Base-by-base conservation (phyloP, 2,113 vertebrate genomes). In the Perca flavescens region DNA sequence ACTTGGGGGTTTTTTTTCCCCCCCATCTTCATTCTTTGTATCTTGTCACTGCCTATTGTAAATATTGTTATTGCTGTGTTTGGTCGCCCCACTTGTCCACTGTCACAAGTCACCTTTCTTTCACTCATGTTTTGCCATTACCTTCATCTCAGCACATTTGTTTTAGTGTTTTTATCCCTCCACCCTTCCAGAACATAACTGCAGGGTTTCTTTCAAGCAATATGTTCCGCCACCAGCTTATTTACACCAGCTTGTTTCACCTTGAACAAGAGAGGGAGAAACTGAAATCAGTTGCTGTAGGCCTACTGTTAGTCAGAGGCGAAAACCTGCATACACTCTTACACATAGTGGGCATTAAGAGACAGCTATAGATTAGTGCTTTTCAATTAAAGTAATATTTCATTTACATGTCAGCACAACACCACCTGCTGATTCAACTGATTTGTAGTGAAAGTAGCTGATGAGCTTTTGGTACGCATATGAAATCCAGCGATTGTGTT, bases 141-240 rank as follows among this genome's bases (percentile, higher is more conserved):
- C 11, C 72, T 50, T 8, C 49, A 56, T 15, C 22, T 66, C 50
- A 14, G 9, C 15, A 19, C 6, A 43, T 43, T 8, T 21, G 28
- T 6, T 67, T 40, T 40, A 40, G 14, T 61, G 31, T 53, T 69
- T 43, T 62, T 16, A 14, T 62, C 21, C 53, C 34, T 62, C 57
- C 14, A 6, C 3, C 9, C 16, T 52, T 15, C 11, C 15, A 19
- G 25, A 67, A 46, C n/a, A 46, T 7, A n/a, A 74, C 53, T 36
- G 62, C 70, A 14, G 61, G 43, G 3, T 25, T 67, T 60, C 69
- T 52, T 47, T 80, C 70, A 67, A 46, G 11, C 53, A 60, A 25
- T 34, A 43, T 5, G 0, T 66, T 21, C 21, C 53, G 52, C 8
- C 28, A 43, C 11, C 40, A 17, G 5, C 49, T 53, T 34, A 16